Evolutionary conservation across 2,888 invertebrate genomes (phyloP), one percentile per base, ranked within the genome.

Genomic region (Tholera decimalis): DNA sequence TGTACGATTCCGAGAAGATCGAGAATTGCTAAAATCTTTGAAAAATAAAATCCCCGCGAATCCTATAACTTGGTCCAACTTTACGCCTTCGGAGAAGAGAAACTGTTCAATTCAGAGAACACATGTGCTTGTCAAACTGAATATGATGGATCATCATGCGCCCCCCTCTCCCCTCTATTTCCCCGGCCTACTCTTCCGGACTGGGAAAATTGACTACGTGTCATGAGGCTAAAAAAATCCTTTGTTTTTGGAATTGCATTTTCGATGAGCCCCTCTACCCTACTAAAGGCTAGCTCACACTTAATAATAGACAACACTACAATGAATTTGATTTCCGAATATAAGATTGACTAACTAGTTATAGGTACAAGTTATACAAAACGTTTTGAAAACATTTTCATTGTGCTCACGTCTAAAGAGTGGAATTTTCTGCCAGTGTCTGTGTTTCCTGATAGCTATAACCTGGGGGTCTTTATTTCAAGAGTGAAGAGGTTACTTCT

Each of bases 91-190:
- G 64, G 82, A 79, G 76, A 82, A 84, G 85, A 88, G 86, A 88
- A 81, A 80, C 85, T 87, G 89, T 87, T 89, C 89, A 89, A 90
- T 91, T 89, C 88, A 82, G 85, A 87, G 86, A 91, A 90, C 92
- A 92, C 89, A 91, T 92, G 91, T 91, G 91, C 85, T 83, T 91
- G 91, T 92, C 92, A 91, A 86, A 88, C 83, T 87, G 90, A 91
- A 88, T 88, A 92, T 91, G 92, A 92, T 91, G 84, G 88, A 92
- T 92, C 88, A 72, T 75, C 83, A 73, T 50, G 15, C 60, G 68
- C 55, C 73, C 61, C 61, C 68, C 63, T 66, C 43, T 46, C 58
- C 59, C 71, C 65, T 70, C 33, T 30, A 47, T 80, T 57, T 64
- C 62, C 79, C 73, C 65, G 56, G 64, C 66, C 53, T 67, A 50